A percentile compares a stretch with the other conserved stretches of the same genome.
Evolutionary conservation across 2,888 invertebrate species (phyloP).

Genomic region (Stegana nigrithorax): DNA sequence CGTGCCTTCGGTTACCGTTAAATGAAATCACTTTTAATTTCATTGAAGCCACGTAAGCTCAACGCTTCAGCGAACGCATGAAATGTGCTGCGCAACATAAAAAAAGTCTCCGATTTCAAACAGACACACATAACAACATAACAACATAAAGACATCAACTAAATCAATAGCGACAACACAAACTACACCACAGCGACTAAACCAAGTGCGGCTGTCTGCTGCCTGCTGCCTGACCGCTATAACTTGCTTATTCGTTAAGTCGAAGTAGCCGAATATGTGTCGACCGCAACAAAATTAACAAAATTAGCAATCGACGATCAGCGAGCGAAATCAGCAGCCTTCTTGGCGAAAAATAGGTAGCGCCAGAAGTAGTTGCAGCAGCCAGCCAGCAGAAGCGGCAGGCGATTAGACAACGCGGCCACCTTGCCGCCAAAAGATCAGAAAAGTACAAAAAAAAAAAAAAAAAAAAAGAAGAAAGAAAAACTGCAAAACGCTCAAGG

Average conservation of each 20-base stretch:
- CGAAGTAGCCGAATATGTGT: too few species aligned
- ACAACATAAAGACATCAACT: conserved; percentile 62
- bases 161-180: conserved; percentile 61
- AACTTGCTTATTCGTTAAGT: too few species aligned
- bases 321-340: conserved; percentile 43
- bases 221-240: too few species aligned
- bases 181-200: conserved; percentile 21
- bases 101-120: conserved; percentile 60
- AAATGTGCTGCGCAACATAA: conserved; percentile 20
- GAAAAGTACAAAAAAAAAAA: not conserved
- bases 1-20: conserved; percentile 53
- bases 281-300: conserved; percentile 56
- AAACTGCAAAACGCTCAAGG: conserved; percentile 12
- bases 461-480: conserved; percentile 1
- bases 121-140: conserved; percentile 28
- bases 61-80: conserved; percentile 17
- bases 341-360: conserved; percentile 22
- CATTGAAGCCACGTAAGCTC: conserved; percentile 24
- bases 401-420: conserved; percentile 57
- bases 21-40: conserved; percentile 61
- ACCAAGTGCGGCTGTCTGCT: conserved; percentile 17
- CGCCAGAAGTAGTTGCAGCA: conserved; percentile 26
- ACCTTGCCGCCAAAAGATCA: conserved; percentile 9
- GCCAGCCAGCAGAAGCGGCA: conserved; percentile 36
- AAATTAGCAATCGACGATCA: conserved; percentile 60